Evolutionary conservation across 2,888 invertebrate genomes (phyloP).

Genomic region (Pinctada fucata): DNA sequence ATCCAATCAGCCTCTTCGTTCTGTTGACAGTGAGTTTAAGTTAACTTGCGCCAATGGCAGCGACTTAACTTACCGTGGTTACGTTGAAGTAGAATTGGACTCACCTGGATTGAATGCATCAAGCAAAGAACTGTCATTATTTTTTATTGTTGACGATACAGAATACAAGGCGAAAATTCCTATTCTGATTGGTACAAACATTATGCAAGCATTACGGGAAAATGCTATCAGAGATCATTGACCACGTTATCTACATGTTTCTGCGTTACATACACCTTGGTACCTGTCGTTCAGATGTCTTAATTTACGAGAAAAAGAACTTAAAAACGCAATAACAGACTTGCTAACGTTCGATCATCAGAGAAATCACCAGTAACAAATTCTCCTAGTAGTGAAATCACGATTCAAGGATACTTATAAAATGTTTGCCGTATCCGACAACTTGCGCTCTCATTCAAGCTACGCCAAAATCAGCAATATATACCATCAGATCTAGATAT

Average conservation of each 20-base stretch:
- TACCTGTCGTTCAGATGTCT: slow-evolving; percentile 30
- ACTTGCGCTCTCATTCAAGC: slow-evolving; percentile 36
- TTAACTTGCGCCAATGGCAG: neutral
- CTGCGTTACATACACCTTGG: slow-evolving; percentile 31
- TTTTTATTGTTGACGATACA: slow-evolving; percentile 13
- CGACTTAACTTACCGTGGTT: slow-evolving; percentile 33
- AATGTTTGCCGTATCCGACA: slow-evolving; percentile 29
- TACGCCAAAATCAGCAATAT: slow-evolving; percentile 14
- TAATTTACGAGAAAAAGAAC: slow-evolving; percentile 13
- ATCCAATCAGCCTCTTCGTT: neutral
- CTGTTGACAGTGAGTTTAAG: neutral
- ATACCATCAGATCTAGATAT: slow-evolving; percentile 34
- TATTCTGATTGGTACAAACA: slow-evolving; percentile 42
- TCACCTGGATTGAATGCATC: slow-evolving; percentile 1
- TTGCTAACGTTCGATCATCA: slow-evolving; percentile 35
- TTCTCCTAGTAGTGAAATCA: slow-evolving; percentile 26
- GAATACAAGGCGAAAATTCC: slow-evolving; percentile 34
- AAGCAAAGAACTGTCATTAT: slow-evolving; percentile 20
- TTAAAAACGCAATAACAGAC: slow-evolving; percentile 27
- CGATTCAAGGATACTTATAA: slow-evolving; percentile 29
- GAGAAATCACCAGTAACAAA: slow-evolving; percentile 13
- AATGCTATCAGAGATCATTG: slow-evolving; percentile 30
- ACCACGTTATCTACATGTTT: slow-evolving; percentile 36
- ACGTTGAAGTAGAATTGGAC: slow-evolving; percentile 26
- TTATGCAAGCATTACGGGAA: slow-evolving; percentile 28